Base-by-base conservation (phyloP, 1,140 invertebrate species). In the Drosophila sucinea region DNA sequence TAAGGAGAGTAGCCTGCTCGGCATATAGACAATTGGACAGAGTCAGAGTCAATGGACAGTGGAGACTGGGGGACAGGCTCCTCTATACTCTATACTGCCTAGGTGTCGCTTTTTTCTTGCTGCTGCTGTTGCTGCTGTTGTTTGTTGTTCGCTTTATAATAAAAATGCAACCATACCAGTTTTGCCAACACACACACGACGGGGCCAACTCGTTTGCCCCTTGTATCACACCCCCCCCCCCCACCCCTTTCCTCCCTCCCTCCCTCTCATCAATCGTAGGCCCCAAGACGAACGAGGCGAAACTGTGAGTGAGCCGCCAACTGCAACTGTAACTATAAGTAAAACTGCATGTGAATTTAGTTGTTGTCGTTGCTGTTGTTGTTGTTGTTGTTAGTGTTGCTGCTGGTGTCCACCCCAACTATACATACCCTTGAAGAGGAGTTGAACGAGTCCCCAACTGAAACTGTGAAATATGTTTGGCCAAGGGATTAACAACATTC, bases 121-220 rank as follows among this genome's bases (percentile, higher is more conserved):
- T 74, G 70, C 57, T 72, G 58, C 27, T 62, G 58, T 64, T 63
- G 54, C 57, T 71, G 60, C 55, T 47, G 51, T 35, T 64, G 47
- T 64, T 66, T 51, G 33, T 57, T 69, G 73, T 79, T 73, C 63
- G 75, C 69, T 73, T 73, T 78, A 72, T 78, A 73, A 79, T 79
- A 79, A 79, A 79, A 79, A 79, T 79, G 76, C 76, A 79, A 79
- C 76, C 76, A 79, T 79, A 79, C 77, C 77, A 79, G 77, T 79
- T 79, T 79, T 78, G 69, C 67, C 75, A 77, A 77, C 66, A 58
- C 57, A 47, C 38, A 77, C 55, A 44, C 35, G 65, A 55, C 66
- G 73, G 73, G 73, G 73, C 73, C 73, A 76, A 76, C 73, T 76
- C 73, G 73, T 76, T 76, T 76, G 44, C 73, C 73, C 73, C 73